Conservation (phyloP, 2,888 invertebrate species). For the Himalopsyche japonica region DNA sequence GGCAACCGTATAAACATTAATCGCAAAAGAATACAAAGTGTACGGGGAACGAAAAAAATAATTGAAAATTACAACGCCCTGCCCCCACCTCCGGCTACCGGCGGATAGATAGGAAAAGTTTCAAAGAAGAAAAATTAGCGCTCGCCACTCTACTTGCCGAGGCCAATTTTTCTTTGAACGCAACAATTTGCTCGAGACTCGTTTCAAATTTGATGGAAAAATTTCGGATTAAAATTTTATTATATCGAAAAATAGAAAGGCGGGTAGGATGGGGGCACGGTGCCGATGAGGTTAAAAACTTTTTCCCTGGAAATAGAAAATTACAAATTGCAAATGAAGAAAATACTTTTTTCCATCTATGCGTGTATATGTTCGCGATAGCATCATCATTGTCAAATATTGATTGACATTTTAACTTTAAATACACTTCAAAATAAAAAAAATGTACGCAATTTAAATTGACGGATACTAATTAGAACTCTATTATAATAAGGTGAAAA, state of each 20-base stretch:
- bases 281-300: slow-evolving; percentile 10
- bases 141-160: slow-evolving; percentile 31
- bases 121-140: slow-evolving; percentile 38
- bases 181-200: slow-evolving; percentile 38
- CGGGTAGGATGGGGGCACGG: background rate
- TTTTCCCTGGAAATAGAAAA: background rate
- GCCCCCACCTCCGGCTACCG: background rate
- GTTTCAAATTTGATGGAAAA: slow-evolving; percentile 41
- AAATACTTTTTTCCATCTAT: too few species aligned
- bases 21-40: slow-evolving; percentile 27
- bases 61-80: slow-evolving; percentile 37
- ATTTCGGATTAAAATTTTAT: slow-evolving; percentile 41
- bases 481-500: too few species aligned
- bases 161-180: slow-evolving; percentile 37
- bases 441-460: too few species aligned
- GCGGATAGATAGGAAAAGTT: slow-evolving; percentile 40
- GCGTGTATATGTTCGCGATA: too few species aligned
- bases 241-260: slow-evolving; percentile 32
- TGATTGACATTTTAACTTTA: too few species aligned
- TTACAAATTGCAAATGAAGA: background rate
- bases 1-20: slow-evolving; percentile 27
- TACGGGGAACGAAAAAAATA: slow-evolving; percentile 32
- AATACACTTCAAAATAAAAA: too few species aligned
- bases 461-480: too few species aligned
- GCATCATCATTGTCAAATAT: too few species aligned